A percentile compares a stretch with the other conserved stretches of the same genome.
phyloP scores from a whole-genome alignment of 2,113 vertebrate species.

The Lathamus discolor region DNA sequence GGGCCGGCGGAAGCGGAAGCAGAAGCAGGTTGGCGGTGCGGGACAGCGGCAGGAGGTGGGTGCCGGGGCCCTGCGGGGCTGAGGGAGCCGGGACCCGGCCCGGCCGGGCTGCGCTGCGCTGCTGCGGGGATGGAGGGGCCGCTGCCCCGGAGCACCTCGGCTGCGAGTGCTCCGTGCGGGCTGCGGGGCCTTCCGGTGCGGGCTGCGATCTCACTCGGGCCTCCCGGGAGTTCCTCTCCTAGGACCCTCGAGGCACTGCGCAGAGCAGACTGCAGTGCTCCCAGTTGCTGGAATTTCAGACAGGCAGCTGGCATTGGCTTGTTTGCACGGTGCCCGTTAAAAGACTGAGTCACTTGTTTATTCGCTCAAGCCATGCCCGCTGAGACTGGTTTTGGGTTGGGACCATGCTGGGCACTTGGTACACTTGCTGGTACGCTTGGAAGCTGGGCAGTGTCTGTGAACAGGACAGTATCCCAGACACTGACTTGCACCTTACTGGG shows the following conservation, averaged over 20 bases:
- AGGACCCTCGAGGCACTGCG: accelerated
- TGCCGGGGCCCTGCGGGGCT: no score
- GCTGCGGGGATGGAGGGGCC: no score
- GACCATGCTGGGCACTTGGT: no score
- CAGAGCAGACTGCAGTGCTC: accelerated
- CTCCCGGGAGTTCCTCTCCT: accelerated
- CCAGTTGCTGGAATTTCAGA: accelerated
- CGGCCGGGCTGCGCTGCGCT: no score
- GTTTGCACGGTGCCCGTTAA: accelerated
- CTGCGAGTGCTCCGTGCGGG: not conserved
- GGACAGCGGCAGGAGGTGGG: not conserved
- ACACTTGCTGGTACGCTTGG: no score
- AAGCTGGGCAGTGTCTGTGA: accelerated
- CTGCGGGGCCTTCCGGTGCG: no score
- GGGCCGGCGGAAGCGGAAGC: not conserved
- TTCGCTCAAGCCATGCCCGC: accelerated
- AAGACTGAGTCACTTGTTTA: accelerated
- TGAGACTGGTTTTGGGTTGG: not conserved
- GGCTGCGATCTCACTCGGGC: not conserved
- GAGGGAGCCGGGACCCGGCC: no score
- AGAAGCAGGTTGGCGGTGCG: not conserved
- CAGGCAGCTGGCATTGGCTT: accelerated
- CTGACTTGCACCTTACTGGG: accelerated
- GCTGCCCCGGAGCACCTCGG: not conserved
- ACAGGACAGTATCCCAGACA: accelerated